Percentiles rank a stretch among this genome's conserved stretches.
These are phyloP conservation scores for Eupelmus urozonus DNA, from an alignment of 2,888 invertebrate species.

Conservation along the genomic window DNA sequence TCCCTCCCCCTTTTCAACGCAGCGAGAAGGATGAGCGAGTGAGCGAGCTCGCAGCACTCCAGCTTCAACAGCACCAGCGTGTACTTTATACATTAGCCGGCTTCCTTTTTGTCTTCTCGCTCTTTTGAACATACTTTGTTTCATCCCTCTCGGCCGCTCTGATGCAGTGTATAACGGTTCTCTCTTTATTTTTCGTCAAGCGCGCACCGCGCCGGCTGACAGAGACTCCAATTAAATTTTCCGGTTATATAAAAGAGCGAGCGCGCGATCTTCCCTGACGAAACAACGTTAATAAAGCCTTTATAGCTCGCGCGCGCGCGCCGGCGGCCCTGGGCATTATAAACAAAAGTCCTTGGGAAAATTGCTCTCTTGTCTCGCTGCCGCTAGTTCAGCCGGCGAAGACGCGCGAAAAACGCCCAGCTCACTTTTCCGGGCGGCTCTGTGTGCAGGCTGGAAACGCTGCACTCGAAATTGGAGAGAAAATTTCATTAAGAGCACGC, in stretches of 20 bases:
- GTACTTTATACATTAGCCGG: slow-evolving; percentile 36
- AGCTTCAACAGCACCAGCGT: neutral
- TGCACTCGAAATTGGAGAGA: neutral
- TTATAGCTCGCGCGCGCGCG: neutral
- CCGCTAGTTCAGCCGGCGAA: too few species aligned
- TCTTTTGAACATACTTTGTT: slow-evolving; percentile 39
- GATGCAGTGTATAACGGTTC: neutral
- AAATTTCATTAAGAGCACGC: slow-evolving; percentile 11
- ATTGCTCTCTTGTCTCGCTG: neutral
- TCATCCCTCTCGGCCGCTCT: neutral
- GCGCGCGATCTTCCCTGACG: slow-evolving; percentile 20
- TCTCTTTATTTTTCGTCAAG: slow-evolving; percentile 34
- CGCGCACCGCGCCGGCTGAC: slow-evolving; percentile 14
- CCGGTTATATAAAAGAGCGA: slow-evolving; percentile 16
- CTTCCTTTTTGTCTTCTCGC: slow-evolving; percentile 26
- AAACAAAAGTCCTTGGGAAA: slow-evolving; percentile 41
- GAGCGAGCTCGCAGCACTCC: neutral
- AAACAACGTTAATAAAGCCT: slow-evolving; percentile 32
- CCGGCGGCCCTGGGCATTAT: slow-evolving; percentile 20
- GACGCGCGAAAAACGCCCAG: too few species aligned
- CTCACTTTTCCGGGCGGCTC: too few species aligned
- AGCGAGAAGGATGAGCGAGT: slow-evolving; percentile 22
- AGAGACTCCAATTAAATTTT: slow-evolving; percentile 51
- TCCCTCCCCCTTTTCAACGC: slow-evolving; percentile 11
- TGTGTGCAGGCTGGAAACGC: too few species aligned